Evolutionary conservation across 2,888 invertebrate genomes (phyloP), one percentile per base, ranked within the genome.

Genomic region (Chalcosyrphus nemorum): DNA sequence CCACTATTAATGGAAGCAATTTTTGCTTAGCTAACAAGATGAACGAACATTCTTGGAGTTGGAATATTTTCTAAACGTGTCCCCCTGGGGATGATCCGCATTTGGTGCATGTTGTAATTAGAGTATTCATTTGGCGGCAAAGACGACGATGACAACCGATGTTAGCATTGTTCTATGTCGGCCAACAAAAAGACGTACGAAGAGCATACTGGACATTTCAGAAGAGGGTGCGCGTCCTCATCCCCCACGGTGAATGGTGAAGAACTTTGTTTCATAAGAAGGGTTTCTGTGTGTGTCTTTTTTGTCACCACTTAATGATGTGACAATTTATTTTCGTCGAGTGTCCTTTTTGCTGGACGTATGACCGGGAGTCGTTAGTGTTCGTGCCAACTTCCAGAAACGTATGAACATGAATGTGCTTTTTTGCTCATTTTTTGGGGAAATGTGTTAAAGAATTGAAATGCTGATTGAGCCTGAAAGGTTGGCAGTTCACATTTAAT

Each of bases 1-100:
- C 90, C 89, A 89, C 87, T 89, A 88, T 89, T 90, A 91, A 90
- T 90, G 89, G 88, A 88, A 86, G 87, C 88, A 87, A 89, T 90
- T 90, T 89, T 88, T 89, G 88, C 88, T 87, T 86, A 45, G 68
- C 63, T 68, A 86, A 84, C 84, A 81, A 81, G 85, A 75, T 65
- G 75, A 81, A 71, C 54, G 66, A 65, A 71, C 63, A 65, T 78
- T 84, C 75, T 74, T 80, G 43, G 54, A 78, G 68, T 13, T 21
- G 29, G 52, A 57, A 74, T 29, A 75, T 65, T 54, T 70, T 52
- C 65, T 38, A 54, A 68, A 68, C 74, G 74, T 78, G 47, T 68
- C 80, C 80, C 84, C 84, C 50, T 38, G 70, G 57, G 68, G 63
- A 68, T 68, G 84, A 35, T 56, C 70, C 63, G 52, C 66, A 65